Evolutionary conservation across 2,888 invertebrate species (phyloP).

Genomic region (Drosophila testacea): DNA sequence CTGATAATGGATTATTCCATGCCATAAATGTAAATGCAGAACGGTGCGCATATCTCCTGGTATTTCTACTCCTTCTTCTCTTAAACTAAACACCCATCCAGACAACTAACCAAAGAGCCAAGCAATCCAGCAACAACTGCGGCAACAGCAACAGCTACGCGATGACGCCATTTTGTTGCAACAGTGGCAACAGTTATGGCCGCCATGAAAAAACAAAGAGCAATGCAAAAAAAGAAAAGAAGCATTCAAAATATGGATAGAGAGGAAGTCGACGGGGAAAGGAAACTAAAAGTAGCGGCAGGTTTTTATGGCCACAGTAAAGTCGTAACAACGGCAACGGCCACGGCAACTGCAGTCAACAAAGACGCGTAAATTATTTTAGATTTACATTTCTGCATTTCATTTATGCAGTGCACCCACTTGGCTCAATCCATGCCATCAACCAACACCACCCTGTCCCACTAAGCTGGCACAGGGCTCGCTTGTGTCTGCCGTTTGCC

Average conservation of each 20-base stretch:
- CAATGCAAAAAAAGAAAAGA: slow-evolving; percentile 25
- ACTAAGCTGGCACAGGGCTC: slow-evolving; percentile 13
- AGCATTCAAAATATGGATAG: slow-evolving; percentile 6
- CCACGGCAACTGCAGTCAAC: slow-evolving; percentile 71
- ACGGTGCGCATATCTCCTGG: slow-evolving; percentile 45
- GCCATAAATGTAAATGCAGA: slow-evolving; percentile 79
- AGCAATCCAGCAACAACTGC: slow-evolving; percentile 29
- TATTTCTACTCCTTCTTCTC: neutral
- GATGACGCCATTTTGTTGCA: slow-evolving; percentile 75
- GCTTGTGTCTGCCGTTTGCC: slow-evolving; percentile 49
- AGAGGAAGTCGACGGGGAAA: neutral
- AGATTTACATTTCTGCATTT: slow-evolving; percentile 83
- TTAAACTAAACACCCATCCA: slow-evolving; percentile 30
- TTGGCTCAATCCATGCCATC: slow-evolving; percentile 12
- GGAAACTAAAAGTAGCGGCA: slow-evolving; percentile 40
- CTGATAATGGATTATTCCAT: slow-evolving; percentile 80
- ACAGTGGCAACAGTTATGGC: slow-evolving; percentile 68
- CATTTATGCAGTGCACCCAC: slow-evolving; percentile 65
- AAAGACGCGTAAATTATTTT: slow-evolving; percentile 83
- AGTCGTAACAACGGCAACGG: slow-evolving; percentile 38
- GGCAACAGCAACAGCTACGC: slow-evolving; percentile 40
- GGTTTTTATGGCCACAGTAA: slow-evolving; percentile 51
- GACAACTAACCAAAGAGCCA: slow-evolving; percentile 35
- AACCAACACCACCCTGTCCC: neutral
- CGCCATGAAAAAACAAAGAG: slow-evolving; percentile 46